A percentile compares a stretch with the other conserved stretches of the same genome.
phyloP scores from a whole-genome alignment of 92 coral and sea anemone species.

The Zoanthus sociatus region DNA sequence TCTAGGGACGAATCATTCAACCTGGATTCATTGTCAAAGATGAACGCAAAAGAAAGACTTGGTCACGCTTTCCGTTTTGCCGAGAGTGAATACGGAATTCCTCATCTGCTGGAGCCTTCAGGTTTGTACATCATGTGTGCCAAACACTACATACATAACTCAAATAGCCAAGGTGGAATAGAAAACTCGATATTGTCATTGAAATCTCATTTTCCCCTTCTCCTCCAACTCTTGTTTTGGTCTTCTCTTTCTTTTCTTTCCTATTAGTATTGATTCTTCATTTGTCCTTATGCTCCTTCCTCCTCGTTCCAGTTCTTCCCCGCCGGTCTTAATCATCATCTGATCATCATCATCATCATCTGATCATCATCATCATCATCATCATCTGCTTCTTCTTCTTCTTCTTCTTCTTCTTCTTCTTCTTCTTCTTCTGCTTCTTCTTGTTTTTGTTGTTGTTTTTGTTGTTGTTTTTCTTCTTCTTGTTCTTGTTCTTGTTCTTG shows the following conservation, averaged over 20 bases:
- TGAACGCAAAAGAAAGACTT: conserved; percentile 68
- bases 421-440: no score
- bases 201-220: neutral
- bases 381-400: no score
- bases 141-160: neutral
- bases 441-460: no score
- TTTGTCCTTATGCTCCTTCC: no score
- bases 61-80: conserved; percentile 83
- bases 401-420: no score
- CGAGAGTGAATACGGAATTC: conserved; percentile 78
- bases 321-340: neutral
- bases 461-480: no score
- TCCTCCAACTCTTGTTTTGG: neutral
- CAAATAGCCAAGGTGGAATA: neutral
- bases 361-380: no score
- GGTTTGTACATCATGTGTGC: conserved; percentile 49
- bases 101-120: conserved; percentile 86
- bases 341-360: no score
- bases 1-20: conserved; percentile 81
- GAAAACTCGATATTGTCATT: neutral
- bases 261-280: no score
- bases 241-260: neutral
- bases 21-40: conserved; percentile 58
- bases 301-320: neutral
- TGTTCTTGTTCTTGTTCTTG: no score